Evolutionary conservation across 2,888 invertebrate species (phyloP), one percentile per base, ranked within the genome.

Genomic region (Athalia cordata): DNA sequence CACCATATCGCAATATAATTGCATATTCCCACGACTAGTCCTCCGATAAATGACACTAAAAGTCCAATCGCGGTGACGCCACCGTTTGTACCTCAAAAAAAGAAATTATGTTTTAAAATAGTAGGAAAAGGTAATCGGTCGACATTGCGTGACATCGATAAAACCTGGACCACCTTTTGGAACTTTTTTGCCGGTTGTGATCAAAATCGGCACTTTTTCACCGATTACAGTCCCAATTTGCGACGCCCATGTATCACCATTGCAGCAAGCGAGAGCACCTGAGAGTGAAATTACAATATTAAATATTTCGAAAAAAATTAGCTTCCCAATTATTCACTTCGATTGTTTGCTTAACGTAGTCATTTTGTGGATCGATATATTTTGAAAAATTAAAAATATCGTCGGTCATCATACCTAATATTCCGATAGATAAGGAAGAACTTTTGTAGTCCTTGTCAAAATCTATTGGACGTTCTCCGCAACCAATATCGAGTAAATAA

Each of bases 171-270:
- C 9, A 55, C 93, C 94, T 91, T 92, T 93, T 0, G 97, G 97
- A 2, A 98, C 97, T 84, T 90, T 93, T 82, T 93, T 92, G 81
- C 94, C 92, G 13, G 93, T 93, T 7, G 96, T 96, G 50, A 97
- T 94, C 5, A 97, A 92, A 81, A 94, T 91, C 4, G 97, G 97
- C 80, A 95, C 93, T 0, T 92, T 90, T 45, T 89, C 91, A 5
- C 94, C 93, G 29, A 96, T 87, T 0, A 96, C 97, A 55, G 95
- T 92, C 1, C 97, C 97, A 15, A 98, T 89, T 91, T 98, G 97
- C 55, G 97, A 97, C 67, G 97, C 96, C 95, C 96, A 96, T 0
- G 97, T 98, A 86, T 98, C 98, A 0, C 97, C 97, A 88, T 95
- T 96, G 83, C 95, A 94, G 86, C 96, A 96, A 11, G 96, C 94